phyloP scores from a whole-genome alignment of 2,113 vertebrate species.

The Steatornis caripensis region DNA sequence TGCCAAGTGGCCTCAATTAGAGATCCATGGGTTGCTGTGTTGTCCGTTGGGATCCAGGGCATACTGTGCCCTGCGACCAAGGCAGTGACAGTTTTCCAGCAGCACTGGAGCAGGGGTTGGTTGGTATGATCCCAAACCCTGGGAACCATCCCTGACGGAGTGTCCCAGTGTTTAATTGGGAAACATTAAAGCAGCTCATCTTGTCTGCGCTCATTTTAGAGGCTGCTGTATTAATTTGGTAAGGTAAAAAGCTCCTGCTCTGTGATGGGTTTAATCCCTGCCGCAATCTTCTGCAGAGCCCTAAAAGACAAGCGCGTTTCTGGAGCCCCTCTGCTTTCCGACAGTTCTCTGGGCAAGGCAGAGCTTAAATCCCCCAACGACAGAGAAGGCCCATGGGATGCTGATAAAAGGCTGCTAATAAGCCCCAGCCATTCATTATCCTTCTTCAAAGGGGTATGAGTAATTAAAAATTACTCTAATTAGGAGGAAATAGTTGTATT shows the following conservation, averaged over 20 bases:
- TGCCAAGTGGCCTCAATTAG: not conserved
- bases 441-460: not conserved
- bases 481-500: not conserved
- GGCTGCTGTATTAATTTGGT: not conserved
- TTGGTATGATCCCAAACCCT: not conserved
- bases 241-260: not conserved
- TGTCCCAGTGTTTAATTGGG: not conserved
- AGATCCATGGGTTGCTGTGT: not conserved
- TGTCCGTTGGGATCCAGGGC: not conserved
- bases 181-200: not conserved
- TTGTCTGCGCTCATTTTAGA: not conserved
- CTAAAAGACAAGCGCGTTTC: rapidly evolving
- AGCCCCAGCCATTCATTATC: not conserved
- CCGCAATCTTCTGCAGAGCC: not conserved
- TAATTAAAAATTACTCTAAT: not conserved
- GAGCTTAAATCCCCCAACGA: not conserved
- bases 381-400: not conserved
- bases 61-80: rapidly evolving
- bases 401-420: not conserved
- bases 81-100: not conserved
- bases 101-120: not conserved
- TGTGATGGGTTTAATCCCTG: not conserved
- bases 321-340: not conserved
- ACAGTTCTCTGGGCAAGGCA: not conserved
- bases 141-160: not conserved